A percentile compares a stretch with the other conserved stretches of the same genome.
These are phyloP conservation scores for Leptinotarsa rubiginosa DNA, from an alignment of 2,888 invertebrate genomes.

Conservation along the genomic window DNA sequence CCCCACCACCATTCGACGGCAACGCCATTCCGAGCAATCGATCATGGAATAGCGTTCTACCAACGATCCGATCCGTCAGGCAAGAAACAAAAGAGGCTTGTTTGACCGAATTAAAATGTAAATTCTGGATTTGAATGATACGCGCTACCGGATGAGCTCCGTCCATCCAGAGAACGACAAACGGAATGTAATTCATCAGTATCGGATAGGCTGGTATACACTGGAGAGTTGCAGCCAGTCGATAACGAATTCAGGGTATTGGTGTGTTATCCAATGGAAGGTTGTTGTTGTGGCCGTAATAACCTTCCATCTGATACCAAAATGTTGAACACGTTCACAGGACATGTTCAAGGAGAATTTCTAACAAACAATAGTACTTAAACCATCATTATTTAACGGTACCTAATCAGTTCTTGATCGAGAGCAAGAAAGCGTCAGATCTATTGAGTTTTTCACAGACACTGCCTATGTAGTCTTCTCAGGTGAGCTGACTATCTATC, in stretches of 20 bases:
- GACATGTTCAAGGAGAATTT: too few relatives aligned
- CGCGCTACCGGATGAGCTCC: slow-evolving; percentile 31
- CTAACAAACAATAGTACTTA: too few relatives aligned
- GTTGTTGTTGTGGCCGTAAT: too few relatives aligned
- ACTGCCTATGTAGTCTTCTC: too few relatives aligned
- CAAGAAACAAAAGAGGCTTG: slow-evolving; percentile 40
- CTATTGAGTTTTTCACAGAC: too few relatives aligned
- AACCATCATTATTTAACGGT: too few relatives aligned
- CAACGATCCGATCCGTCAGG: slow-evolving; percentile 29
- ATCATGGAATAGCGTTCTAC: slow-evolving; percentile 28
- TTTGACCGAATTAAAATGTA: slow-evolving; percentile 41
- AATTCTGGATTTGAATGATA: slow-evolving; percentile 43
- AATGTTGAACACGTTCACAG: too few relatives aligned
- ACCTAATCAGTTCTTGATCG: too few relatives aligned
- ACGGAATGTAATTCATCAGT: slow-evolving; percentile 50
- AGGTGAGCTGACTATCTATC: too few relatives aligned
- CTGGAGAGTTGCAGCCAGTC: slow-evolving; percentile 20
- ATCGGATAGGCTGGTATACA: slow-evolving; percentile 43
- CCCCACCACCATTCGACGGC: neutral
- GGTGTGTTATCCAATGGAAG: neutral
- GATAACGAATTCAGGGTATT: slow-evolving; percentile 1
- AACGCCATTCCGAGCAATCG: slow-evolving; percentile 23
- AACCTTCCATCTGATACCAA: too few relatives aligned
- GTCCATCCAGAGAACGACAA: slow-evolving; percentile 40
- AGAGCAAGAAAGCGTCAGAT: too few relatives aligned